These are phyloP conservation scores for Myotis brandtii DNA, from an alignment of 2,113 vertebrate species.

Conservation along the genomic window DNA sequence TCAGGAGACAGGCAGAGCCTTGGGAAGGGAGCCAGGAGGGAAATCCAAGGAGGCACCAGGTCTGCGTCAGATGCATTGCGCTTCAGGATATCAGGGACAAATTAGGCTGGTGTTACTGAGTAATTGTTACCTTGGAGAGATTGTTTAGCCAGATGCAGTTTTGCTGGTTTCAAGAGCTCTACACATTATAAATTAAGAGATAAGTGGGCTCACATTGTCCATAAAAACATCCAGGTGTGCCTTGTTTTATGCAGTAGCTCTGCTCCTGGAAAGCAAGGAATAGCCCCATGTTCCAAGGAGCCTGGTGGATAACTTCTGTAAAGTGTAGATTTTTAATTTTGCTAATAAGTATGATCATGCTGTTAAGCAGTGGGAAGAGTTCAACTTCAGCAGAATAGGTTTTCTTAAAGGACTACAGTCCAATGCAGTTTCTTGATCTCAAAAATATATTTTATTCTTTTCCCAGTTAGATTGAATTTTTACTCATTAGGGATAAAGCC, in stretches of 20 bases:
- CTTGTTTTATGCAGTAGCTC: background rate
- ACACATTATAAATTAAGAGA: background rate
- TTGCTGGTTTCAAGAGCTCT: conserved; percentile 19
- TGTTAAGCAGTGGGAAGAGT: background rate
- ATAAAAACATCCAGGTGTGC: background rate
- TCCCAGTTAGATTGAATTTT: background rate
- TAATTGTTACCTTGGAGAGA: background rate
- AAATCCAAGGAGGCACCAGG: background rate
- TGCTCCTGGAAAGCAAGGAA: background rate
- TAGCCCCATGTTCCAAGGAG: background rate
- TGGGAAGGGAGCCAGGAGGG: background rate
- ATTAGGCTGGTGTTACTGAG: background rate
- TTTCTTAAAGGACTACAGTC: background rate
- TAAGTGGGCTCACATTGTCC: background rate
- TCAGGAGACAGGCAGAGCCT: background rate
- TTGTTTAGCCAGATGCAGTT: background rate
- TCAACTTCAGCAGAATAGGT: background rate
- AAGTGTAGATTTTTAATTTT: background rate
- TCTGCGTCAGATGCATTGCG: background rate
- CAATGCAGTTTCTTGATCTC: background rate
- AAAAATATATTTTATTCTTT: conserved; percentile 26
- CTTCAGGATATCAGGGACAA: background rate
- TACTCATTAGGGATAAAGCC: background rate
- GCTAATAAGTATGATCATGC: background rate
- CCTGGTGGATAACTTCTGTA: background rate